phyloP scores from a whole-genome alignment of 2,797 vertebrate species.

The Coreius guichenoti region DNA sequence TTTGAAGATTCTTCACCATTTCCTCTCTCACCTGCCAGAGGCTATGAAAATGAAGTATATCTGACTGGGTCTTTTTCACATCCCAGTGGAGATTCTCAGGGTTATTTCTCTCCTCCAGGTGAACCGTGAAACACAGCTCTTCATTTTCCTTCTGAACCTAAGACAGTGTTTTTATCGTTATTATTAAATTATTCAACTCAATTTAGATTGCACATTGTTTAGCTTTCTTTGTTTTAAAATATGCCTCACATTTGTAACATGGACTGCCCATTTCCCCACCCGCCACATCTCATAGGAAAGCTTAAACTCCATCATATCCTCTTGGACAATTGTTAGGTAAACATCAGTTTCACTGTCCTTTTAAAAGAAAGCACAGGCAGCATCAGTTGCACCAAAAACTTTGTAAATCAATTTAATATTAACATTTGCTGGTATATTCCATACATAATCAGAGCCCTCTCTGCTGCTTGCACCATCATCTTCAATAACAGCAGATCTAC shows the following conservation, averaged over 20 bases:
- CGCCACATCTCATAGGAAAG: conserved; percentile 83
- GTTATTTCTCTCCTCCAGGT: conserved; percentile 76
- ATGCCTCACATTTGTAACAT: conserved; percentile 76
- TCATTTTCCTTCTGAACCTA: conserved; percentile 70
- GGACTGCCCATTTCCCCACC: conserved; percentile 76
- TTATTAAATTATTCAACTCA: conserved; percentile 58
- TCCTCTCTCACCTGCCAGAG: conserved; percentile 72
- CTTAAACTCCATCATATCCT: conserved; percentile 81
- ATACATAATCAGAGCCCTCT: conserved; percentile 72
- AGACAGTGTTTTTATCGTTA: not conserved
- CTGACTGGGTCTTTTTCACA: conserved; percentile 74
- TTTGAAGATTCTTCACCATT: not conserved
- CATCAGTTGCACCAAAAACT: not conserved
- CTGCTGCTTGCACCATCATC: conserved; percentile 61
- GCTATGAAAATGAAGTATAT: conserved; percentile 74
- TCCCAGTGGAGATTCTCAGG: conserved; percentile 81
- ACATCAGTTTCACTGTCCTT: conserved; percentile 73
- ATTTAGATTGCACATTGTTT: not conserved
- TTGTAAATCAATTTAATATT: not conserved
- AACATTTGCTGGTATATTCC: conserved; percentile 22
- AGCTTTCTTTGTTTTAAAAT: conserved; percentile 50
- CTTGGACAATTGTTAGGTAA: conserved; percentile 69
- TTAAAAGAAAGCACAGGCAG: conserved; percentile 61
- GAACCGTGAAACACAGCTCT: conserved; percentile 74
- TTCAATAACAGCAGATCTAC: conserved; percentile 27